Percentiles rank a stretch among this genome's conserved stretches.
Conservation (phyloP, 2,888 invertebrate species). For the Calameuta pallipes region DNA sequence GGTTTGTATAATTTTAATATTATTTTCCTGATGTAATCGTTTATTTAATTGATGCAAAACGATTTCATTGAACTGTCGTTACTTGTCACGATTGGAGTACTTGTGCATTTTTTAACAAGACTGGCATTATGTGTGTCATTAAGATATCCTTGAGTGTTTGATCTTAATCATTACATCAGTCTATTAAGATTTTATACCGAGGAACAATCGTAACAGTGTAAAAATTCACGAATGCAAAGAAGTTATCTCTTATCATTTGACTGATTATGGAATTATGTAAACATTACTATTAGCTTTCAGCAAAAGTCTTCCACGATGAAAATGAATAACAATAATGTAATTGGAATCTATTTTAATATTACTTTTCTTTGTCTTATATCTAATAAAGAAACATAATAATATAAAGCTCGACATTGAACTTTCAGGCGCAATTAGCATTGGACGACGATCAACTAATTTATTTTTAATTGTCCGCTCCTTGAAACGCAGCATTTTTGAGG, state of each 20-base stretch:
- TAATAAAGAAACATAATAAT: background rate
- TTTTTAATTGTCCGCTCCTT: slow-evolving; percentile 6
- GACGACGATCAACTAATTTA: slow-evolving; percentile 11
- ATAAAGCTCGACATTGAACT: background rate
- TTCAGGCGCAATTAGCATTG: slow-evolving; percentile 15
- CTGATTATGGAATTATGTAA: background rate
- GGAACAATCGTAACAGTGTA: background rate
- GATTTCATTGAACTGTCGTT: background rate
- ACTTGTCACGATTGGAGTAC: background rate
- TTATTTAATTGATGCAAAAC: background rate
- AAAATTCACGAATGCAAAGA: background rate
- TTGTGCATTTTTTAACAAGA: background rate
- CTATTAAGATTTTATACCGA: background rate
- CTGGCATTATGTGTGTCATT: background rate
- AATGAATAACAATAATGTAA: background rate
- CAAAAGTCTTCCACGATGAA: background rate
- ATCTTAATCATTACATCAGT: too few relatives aligned
- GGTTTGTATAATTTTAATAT: background rate
- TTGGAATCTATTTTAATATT: background rate
- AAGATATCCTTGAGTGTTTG: too few relatives aligned
- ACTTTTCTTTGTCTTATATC: background rate
- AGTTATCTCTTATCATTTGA: background rate
- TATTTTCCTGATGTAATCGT: background rate
- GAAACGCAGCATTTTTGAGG: background rate
- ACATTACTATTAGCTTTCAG: background rate